Percentiles rank a stretch among this genome's conserved stretches.
Conservation (phyloP, 2,113 vertebrate genomes). For the Oenanthe oenanthe region DNA sequence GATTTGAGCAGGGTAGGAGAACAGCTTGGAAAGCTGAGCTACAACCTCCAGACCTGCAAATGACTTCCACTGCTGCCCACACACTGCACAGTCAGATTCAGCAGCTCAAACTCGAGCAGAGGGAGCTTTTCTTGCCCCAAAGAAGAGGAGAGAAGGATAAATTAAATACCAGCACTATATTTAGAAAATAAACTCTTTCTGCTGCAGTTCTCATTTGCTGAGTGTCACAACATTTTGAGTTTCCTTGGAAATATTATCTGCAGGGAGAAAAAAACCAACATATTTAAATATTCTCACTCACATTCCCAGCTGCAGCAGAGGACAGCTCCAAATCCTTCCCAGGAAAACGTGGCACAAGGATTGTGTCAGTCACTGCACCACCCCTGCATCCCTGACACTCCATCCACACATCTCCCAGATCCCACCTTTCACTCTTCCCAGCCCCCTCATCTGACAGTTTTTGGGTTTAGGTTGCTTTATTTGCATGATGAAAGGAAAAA, state of each 20-base stretch:
- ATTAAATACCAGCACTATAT: slow-evolving; percentile 31
- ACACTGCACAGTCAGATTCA: not conserved
- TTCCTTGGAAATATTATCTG: not conserved
- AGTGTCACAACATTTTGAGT: slow-evolving; percentile 17
- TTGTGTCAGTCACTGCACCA: not conserved
- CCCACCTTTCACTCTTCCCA: not conserved
- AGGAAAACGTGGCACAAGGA: not conserved
- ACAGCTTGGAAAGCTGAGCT: not conserved
- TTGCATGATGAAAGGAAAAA: not conserved
- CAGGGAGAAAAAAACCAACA: not conserved
- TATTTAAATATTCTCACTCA: not conserved
- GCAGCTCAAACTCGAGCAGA: not conserved
- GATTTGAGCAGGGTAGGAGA: not conserved
- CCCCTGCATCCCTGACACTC: not conserved
- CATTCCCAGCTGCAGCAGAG: not conserved
- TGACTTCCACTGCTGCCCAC: not conserved
- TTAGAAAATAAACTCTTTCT: slow-evolving; percentile 25
- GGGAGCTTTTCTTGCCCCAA: slow-evolving; percentile 5
- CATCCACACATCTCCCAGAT: not conserved
- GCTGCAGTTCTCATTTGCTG: not conserved
- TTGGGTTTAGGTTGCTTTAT: not conserved
- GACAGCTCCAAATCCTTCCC: not conserved
- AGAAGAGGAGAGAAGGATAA: not conserved
- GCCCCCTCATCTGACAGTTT: not conserved
- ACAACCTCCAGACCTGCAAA: not conserved